A percentile compares a stretch with the other conserved stretches of the same genome.
These are phyloP conservation scores for Sinodicranocentrus sp. DNA, from an alignment of 2,888 invertebrate genomes.

Conservation along the genomic window DNA sequence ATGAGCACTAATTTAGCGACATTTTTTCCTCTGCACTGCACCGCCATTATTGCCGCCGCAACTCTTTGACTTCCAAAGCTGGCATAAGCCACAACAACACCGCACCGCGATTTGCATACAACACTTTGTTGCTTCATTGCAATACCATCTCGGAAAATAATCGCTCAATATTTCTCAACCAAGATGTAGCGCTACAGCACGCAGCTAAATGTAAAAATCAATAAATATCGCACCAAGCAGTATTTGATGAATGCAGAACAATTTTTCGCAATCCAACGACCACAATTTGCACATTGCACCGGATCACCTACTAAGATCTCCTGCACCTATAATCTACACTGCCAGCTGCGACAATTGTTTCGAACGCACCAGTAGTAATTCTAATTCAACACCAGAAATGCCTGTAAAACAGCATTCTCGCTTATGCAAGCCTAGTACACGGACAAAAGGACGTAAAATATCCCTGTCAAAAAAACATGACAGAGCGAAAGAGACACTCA, in stretches of 20 bases:
- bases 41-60: conserved; percentile 5
- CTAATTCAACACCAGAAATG: too few relatives aligned
- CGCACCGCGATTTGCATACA: neutral
- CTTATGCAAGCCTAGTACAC: too few relatives aligned
- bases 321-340: neutral
- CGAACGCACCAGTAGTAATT: neutral
- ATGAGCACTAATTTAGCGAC: conserved; percentile 1
- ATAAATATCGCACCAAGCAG: too few relatives aligned
- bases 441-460: too few relatives aligned
- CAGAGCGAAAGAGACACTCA: too few relatives aligned
- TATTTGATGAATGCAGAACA: too few relatives aligned
- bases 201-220: too few relatives aligned
- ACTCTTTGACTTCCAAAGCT: neutral
- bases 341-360: neutral
- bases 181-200: too few relatives aligned
- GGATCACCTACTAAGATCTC: neutral
- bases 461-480: too few relatives aligned
- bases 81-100: neutral
- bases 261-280: neutral
- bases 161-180: neutral
- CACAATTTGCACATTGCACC: conserved; percentile 9
- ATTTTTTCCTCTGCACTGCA: conserved; percentile 1
- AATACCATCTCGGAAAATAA: neutral
- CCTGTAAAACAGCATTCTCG: too few relatives aligned
- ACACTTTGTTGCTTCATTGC: neutral